Evolutionary conservation across 2,888 invertebrate species (phyloP), one percentile per base, ranked within the genome.

Genomic region (Mesodorylaimus sp.): DNA sequence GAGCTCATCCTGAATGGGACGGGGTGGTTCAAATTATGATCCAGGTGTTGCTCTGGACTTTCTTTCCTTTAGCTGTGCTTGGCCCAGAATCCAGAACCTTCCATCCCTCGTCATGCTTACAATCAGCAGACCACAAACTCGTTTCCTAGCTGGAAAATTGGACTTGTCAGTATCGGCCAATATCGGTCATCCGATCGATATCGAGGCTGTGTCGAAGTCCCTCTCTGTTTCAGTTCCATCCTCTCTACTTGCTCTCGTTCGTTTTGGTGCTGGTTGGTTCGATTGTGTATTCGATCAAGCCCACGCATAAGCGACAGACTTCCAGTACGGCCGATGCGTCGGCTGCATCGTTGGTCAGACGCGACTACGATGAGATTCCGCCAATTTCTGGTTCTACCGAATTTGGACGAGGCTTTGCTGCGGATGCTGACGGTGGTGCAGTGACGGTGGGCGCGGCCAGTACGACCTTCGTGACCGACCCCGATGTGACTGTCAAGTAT

Each of bases 161-260:
- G n/a, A n/a, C n/a, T n/a, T n/a, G n/a, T n/a, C n/a, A n/a, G n/a
- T n/a, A n/a, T n/a, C n/a, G n/a, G n/a, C n/a, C n/a, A n/a, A n/a
- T n/a, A n/a, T n/a, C n/a, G n/a, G n/a, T n/a, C n/a, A n/a, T n/a
- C n/a, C n/a, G n/a, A n/a, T n/a, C n/a, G n/a, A n/a, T n/a, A n/a
- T n/a, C n/a, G n/a, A n/a, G n/a, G n/a, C n/a, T n/a, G n/a, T n/a
- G 32, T 32, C 16, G 10, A 16, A 32, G 7, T 32, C 32, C 10
- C 44, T 51, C 58, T 54, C 37, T 55, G 53, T 73, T 74, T 54
- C 74, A 85, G 83, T 84, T 83, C 69, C 82, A 84, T 67, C 76
- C 77, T 25, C 72, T 85, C 51, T 84, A 85, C 69, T 80, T 84
- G 68, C 69, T 83, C 53, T 81, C 83, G 16, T 84, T 81, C 66